phyloP scores from a whole-genome alignment of 2,113 vertebrate genomes.

The Girardinichthys multiradiatus region DNA sequence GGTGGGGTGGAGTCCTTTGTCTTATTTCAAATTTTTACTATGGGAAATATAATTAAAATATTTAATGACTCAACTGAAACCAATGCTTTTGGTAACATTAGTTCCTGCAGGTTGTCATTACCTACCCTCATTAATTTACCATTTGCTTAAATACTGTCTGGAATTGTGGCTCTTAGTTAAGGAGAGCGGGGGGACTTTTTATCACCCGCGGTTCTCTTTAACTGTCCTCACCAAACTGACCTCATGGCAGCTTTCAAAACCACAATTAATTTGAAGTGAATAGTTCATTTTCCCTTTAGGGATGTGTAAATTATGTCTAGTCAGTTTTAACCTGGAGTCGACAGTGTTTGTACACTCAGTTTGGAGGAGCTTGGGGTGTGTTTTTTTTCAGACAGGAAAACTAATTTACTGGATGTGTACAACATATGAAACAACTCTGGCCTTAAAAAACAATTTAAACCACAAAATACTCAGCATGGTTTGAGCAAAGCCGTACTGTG shows the following conservation, averaged over 20 bases:
- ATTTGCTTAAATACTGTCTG: neutral
- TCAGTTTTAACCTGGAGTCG: neutral
- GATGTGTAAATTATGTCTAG: neutral
- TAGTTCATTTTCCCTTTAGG: neutral
- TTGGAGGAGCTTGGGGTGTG: neutral
- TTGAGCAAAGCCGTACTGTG: neutral
- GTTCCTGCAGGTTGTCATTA: slow-evolving; percentile 20
- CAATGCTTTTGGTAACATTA: neutral
- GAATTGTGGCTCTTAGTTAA: slow-evolving; percentile 11
- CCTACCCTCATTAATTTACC: slow-evolving; percentile 13
- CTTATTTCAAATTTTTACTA: slow-evolving; percentile 2
- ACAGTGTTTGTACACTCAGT: neutral
- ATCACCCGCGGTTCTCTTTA: slow-evolving; percentile 10
- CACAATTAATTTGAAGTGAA: neutral
- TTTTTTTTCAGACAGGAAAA: neutral
- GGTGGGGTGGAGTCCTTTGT: neutral
- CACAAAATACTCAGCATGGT: neutral
- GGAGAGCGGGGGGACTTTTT: slow-evolving; percentile 1
- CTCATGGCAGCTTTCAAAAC: slow-evolving; percentile 9
- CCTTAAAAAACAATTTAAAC: neutral
- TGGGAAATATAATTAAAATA: slow-evolving; percentile 5
- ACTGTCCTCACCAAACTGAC: slow-evolving; percentile 2
- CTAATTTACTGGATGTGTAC: neutral
- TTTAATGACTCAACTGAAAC: slow-evolving; percentile 8
- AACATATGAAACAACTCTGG: neutral